Base-by-base conservation (phyloP, 2,113 vertebrate genomes). In the Poicephalus meyeri region DNA sequence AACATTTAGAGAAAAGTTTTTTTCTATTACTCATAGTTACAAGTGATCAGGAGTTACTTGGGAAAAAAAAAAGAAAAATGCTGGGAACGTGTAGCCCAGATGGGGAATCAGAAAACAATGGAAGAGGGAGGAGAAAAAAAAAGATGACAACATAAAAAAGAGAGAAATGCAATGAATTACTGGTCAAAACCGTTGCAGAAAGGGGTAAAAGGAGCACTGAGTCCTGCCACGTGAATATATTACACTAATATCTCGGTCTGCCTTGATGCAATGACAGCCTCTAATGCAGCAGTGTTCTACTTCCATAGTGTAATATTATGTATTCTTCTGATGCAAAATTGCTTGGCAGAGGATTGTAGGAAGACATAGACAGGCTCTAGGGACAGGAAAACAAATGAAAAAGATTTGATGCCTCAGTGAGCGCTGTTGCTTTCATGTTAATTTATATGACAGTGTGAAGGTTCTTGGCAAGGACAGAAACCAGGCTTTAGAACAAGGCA, bases 241-340 rank as follows among this genome's bases (percentile, higher is more conserved):
- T 90, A 42, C 65, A 64, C 65, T 58, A 91, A 92, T 92, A 60
- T 42, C 16, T 92, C 73, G 16, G 26, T 86, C 56, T 91, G 63
- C 66, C 56, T 80, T 91, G 82, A 86, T 88, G 68, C 46, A 93
- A 94, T 47, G 61, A 88, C 49, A 86, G 17, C 33, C 71, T 80
- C 19, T 39, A 83, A 82, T 83, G 86, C 10, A 91, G 82, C 24
- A 88, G 12, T 10, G 3, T 87, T 97, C 95, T 50, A 49, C 65
- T 88, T 95, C 47, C 19, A 6, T n/a, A 85, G 35, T 90, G 80
- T 77, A 95, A 94, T 95, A 90, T 95, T 85, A 66, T 89, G 28
- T 72, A 95, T 97, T 95, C 76, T 96, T 95, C 58, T 80, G 69
- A 94, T 92, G 28, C 95, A 58, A 97, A 95, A 91, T 91, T n/a